Evolutionary conservation across 2,888 invertebrate genomes (phyloP).

Genomic region (Catocala fraxini): DNA sequence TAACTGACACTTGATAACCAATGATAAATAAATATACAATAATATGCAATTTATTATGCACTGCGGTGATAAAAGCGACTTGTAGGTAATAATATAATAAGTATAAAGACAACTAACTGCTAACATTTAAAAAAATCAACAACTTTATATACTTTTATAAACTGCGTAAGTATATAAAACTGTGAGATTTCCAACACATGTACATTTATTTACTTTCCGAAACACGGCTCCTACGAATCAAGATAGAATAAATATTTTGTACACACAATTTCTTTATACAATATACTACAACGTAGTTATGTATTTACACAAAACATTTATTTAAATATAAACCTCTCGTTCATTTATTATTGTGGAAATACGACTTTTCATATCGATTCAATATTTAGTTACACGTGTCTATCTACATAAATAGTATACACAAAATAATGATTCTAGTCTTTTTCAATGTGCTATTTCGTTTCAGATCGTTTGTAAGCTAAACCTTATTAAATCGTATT

Average conservation of each 20-base stretch:
- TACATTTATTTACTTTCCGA: constrained; percentile 15
- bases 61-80: constrained; percentile 26
- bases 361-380: constrained; percentile 40
- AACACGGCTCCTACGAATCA: constrained; percentile 27
- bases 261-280: constrained; percentile 37
- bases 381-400: constrained; percentile 42
- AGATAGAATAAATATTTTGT: constrained; percentile 47
- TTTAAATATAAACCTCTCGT: constrained; percentile 51
- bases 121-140: too few relatives aligned
- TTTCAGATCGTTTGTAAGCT: constrained; percentile 42
- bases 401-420: constrained; percentile 64
- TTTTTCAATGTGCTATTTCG: constrained; percentile 50
- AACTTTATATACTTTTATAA: constrained; percentile 29
- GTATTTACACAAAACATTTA: constrained; percentile 55
- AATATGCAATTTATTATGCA: constrained; percentile 3
- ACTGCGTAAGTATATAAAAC: constrained; percentile 10
- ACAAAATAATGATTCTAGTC: constrained; percentile 71
- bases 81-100: constrained; percentile 6
- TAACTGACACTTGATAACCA: constrained; percentile 4
- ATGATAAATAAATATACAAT: not conserved
- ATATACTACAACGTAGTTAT: constrained; percentile 19
- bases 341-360: constrained; percentile 43
- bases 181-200: constrained; percentile 41
- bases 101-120: too few relatives aligned
- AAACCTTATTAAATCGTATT: constrained; percentile 33